phyloP scores from a whole-genome alignment of 92 coral and sea anemone species.

The Heteractis magnifica region DNA sequence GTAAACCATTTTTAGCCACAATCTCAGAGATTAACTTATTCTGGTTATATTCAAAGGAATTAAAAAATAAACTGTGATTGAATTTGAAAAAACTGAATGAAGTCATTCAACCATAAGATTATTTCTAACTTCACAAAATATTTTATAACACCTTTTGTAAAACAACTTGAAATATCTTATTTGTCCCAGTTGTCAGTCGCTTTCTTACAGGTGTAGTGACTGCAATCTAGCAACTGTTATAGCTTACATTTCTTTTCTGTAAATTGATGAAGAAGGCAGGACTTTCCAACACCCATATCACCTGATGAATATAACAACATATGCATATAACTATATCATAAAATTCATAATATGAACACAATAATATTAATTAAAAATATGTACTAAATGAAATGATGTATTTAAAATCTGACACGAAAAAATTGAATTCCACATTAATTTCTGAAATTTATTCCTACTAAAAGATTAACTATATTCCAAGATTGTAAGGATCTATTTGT shows the following conservation, averaged over 20 bases:
- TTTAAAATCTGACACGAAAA: too few species aligned
- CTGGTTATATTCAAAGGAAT: too few species aligned
- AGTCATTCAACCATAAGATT: neutral
- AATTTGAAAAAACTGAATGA: neutral
- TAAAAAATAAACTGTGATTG: too few species aligned
- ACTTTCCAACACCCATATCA: conserved; percentile 99
- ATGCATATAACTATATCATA: neutral
- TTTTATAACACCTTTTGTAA: too few species aligned
- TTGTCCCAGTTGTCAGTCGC: neutral
- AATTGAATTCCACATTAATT: too few species aligned
- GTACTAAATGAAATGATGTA: too few species aligned
- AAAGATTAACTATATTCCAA: neutral
- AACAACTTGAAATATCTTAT: too few species aligned
- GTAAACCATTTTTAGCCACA: too few species aligned
- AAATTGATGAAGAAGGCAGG: conserved; percentile 97
- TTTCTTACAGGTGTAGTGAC: neutral
- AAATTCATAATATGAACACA: neutral
- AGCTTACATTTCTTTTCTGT: conserved; percentile 99
- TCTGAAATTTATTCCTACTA: too few species aligned
- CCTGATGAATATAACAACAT: conserved; percentile 46
- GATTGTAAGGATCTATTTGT: neutral
- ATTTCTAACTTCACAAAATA: too few species aligned
- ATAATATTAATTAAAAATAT: too few species aligned
- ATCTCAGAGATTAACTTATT: too few species aligned
- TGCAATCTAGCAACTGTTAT: neutral